phyloP scores from a whole-genome alignment of 2,888 invertebrate genomes.

The Meloe dianella region DNA sequence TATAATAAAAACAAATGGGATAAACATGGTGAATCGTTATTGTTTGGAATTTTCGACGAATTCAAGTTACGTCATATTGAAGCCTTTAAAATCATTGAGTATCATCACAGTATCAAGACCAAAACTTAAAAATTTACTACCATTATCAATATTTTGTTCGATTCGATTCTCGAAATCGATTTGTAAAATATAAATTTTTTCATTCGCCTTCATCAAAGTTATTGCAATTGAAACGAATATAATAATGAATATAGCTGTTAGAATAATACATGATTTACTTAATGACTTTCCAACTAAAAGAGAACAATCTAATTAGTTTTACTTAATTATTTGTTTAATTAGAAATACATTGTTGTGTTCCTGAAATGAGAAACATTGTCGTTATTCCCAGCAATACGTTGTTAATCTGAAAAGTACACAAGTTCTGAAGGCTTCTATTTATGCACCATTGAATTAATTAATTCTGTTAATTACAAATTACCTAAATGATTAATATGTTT shows the following conservation, averaged over 20 bases:
- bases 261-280: not conserved
- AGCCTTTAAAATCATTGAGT: slow-evolving; percentile 51
- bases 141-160: not conserved
- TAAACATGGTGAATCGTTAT: not conserved
- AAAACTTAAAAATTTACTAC: slow-evolving; percentile 51
- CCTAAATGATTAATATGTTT: too few relatives aligned
- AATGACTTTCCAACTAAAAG: not conserved
- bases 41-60: not conserved
- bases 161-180: not conserved
- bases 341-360: too few relatives aligned
- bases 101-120: slow-evolving; percentile 56
- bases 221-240: slow-evolving; percentile 6
- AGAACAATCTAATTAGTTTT: too few relatives aligned
- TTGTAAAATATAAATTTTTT: slow-evolving; percentile 23
- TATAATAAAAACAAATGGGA: slow-evolving; percentile 35
- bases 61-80: slow-evolving; percentile 50
- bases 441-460: too few relatives aligned
- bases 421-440: too few relatives aligned
- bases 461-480: too few relatives aligned
- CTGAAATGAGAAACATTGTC: too few relatives aligned
- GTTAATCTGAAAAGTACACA: too few relatives aligned
- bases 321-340: too few relatives aligned
- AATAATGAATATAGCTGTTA: not conserved
- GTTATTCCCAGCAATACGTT: too few relatives aligned
- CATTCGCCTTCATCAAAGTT: slow-evolving; percentile 7